Conservation (phyloP, 2,797 vertebrate species). For the Cyclopterus lumpus region DNA sequence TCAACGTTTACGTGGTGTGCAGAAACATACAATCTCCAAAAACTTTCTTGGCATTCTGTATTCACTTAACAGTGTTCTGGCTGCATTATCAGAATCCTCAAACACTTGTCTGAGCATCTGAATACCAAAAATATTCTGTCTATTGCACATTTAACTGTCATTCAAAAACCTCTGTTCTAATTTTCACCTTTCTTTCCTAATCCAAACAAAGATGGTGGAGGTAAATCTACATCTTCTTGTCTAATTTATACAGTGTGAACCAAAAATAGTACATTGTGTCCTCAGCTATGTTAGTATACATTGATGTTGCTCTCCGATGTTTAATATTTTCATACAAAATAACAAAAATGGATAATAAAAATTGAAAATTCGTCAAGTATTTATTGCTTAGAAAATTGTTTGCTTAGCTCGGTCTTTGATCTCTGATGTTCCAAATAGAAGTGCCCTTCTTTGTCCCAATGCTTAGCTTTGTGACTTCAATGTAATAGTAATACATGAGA, state of each 20-base stretch:
- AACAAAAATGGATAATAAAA: background rate
- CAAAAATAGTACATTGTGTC: background rate
- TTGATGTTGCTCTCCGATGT: background rate
- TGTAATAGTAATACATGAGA: constrained; percentile 21
- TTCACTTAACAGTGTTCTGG: background rate
- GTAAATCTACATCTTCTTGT: background rate
- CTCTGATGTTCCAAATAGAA: background rate
- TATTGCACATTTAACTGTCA: background rate
- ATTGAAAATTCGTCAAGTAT: background rate
- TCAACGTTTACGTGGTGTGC: too few relatives aligned
- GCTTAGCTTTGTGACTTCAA: constrained; percentile 8
- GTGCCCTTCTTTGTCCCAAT: background rate
- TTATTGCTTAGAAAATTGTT: background rate
- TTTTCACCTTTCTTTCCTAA: background rate
- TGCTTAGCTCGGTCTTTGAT: constrained; percentile 9
- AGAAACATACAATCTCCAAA: background rate
- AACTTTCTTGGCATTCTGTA: background rate
- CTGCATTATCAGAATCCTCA: background rate
- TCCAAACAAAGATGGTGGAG: background rate
- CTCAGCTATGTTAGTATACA: background rate
- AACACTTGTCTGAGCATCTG: background rate
- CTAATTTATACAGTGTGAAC: background rate
- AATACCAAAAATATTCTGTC: too few relatives aligned
- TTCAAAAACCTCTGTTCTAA: background rate
- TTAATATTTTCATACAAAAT: background rate